Conservation (phyloP, 2,113 vertebrate genomes). For the Podocnemis expansa region DNA sequence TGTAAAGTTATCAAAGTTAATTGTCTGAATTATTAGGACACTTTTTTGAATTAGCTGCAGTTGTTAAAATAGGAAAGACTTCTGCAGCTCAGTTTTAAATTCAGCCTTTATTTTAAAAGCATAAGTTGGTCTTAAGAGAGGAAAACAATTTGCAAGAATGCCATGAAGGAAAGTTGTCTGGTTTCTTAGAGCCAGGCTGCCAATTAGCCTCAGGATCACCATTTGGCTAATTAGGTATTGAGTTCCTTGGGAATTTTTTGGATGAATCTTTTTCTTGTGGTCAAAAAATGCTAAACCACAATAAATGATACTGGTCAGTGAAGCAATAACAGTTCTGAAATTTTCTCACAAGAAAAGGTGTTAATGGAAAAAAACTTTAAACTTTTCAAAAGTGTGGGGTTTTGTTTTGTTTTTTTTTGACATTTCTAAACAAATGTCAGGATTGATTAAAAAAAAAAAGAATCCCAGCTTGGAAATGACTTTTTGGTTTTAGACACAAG, state of each 20-base stretch:
- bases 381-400: neutral
- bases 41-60: constrained; percentile 33
- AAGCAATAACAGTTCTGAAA: neutral
- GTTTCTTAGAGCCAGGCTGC: neutral
- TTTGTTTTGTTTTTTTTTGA: neutral
- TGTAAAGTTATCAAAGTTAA: constrained; percentile 55
- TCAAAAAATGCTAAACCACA: neutral
- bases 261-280: neutral
- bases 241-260: neutral
- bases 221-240: neutral
- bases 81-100: constrained; percentile 33
- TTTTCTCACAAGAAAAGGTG: neutral
- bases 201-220: neutral
- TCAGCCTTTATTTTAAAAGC: neutral
- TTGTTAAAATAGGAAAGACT: constrained; percentile 46
- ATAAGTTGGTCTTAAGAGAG: neutral
- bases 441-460: neutral
- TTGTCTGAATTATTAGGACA: constrained; percentile 50
- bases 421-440: neutral
- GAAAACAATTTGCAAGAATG: neutral
- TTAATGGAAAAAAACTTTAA: neutral
- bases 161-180: neutral
- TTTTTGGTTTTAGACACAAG: neutral
- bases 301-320: neutral
- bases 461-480: neutral